Base-by-base conservation (phyloP, 2,888 invertebrate species). In the Metallyticus violacea region DNA sequence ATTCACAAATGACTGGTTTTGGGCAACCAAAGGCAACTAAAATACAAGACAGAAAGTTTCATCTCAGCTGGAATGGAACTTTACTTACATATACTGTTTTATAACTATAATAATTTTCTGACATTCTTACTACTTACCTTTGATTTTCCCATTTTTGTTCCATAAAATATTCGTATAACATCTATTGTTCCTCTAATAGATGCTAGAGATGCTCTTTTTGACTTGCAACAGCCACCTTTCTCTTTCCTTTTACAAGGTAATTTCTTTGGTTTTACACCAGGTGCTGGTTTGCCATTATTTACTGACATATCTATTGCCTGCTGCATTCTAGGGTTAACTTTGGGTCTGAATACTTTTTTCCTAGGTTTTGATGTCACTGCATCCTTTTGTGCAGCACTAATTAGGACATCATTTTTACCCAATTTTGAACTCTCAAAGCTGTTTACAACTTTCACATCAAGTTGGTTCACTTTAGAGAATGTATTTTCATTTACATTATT, bases 151-250 rank as follows among this genome's bases (percentile, higher is more conserved):
- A 83, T 86, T 26, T 76, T 78, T 30, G 87, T 85, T n/a, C 28
- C 85, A 85, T 79, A 87, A 79, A 86, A 87, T 29, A 88, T 85
- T 25, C 83, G 87, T 22, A 88, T 7, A 79, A 77, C 79, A 26
- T 87, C 82, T 26, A 86, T 79, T 62, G n/a, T 77, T 30, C 83
- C 85, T 30, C 78, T 85, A 40, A 86, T 25, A 80, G 25, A 26
- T 4, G n/a, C 26, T 28, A 77, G 62, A n/a, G 80, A 30, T n/a
- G 30, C n/a, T 79, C 87, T 88, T 29, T 85, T 85, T 27, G 62
- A 40, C 77, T 87, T 86, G 78, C 86, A 81, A 29, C 86, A 83
- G 15, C 87, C 85, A 82, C 85, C 80, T 79, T 86, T 81, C 1
- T 87, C 87, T 80, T 87, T 87, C 1, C 62, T 77, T n/a, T 85